A percentile compares a stretch with the other conserved stretches of the same genome.
Conservation (phyloP, 2,888 invertebrate species). For the Bellardia bayeri region DNA sequence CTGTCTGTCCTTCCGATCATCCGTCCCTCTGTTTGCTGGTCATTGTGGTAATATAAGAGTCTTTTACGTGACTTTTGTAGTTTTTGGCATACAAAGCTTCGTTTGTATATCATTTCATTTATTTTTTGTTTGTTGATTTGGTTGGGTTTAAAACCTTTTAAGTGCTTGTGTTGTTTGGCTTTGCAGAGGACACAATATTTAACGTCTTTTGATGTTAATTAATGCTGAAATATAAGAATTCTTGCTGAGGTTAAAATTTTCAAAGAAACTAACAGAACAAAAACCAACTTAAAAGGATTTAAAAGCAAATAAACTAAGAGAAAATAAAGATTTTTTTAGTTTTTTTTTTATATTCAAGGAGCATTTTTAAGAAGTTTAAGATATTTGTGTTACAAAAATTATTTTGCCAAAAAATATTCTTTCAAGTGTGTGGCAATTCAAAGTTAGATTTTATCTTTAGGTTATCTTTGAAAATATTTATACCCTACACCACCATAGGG, state of each 20-base stretch:
- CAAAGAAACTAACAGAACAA: neutral
- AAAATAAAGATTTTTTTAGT: neutral
- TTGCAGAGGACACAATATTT: conserved; percentile 38
- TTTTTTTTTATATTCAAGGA: neutral
- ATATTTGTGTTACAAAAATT: too few relatives aligned
- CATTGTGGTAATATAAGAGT: conserved; percentile 66
- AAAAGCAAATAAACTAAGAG: neutral
- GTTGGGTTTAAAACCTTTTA: conserved; percentile 68
- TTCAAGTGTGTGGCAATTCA: too few relatives aligned
- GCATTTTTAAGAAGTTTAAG: neutral
- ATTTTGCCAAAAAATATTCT: too few relatives aligned
- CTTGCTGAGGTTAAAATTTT: conserved; percentile 9
- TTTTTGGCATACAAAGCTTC: conserved; percentile 32
- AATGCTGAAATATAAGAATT: conserved; percentile 65
- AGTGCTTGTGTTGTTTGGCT: conserved; percentile 56
- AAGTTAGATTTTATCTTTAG: neutral
- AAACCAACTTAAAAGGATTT: conserved; percentile 38
- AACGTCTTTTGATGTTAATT: conserved; percentile 63
- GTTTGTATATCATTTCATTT: neutral
- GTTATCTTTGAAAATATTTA: neutral
- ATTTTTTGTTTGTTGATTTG: neutral
- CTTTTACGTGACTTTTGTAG: conserved; percentile 73
- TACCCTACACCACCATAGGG: too few relatives aligned
- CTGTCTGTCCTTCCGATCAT: neutral
- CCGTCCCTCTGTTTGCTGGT: conserved; percentile 15